Base-by-base conservation (phyloP, 2,113 vertebrate species). In the Actenoides hombroni region DNA sequence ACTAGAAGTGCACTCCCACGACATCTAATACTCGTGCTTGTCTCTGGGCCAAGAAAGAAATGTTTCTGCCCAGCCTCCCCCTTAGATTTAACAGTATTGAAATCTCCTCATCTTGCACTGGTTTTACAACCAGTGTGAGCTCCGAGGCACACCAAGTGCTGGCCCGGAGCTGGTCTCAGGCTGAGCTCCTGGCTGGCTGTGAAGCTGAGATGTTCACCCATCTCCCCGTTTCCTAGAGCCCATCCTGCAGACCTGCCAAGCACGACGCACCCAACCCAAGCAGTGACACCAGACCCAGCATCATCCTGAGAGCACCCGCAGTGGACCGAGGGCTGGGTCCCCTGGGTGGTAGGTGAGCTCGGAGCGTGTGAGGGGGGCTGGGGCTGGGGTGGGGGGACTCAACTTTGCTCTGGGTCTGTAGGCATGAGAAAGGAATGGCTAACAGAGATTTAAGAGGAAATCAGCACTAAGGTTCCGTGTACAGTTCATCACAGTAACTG, bases 21-120 rank as follows among this genome's bases (percentile, higher is more conserved):
- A 78, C 69, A 78, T 91, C 88, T 59, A 69, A 89, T 93, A 96
- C 91, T 95, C 93, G 91, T 61, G 63, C 81, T 83, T 92, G 86
- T 94, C 86, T 94, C 86, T 10, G 5, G 46, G 95, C 96, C 95
- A 92, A 70, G 65, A 69, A 37, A 84, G 61, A 82, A 92, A 82
- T 54, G 26, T 81, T 95, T 77, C 88, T 89, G 86, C 69, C 61
- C 88, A 95, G 0, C 57, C 90, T 94, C 83, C 83, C 88, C 68
- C 69, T 81, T 25, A 6, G 73, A 90, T 61, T 53, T 33, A 77
- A 25, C 75, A 14, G 49, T 7, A 63, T 71, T 8, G 11, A 75
- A 81, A 75, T 21, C 86, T 92, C 70, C 74, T 76, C 9, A 8
- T 79, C 29, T 81, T 90, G 54, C 81, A 9, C 73, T 44, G 92